Evolutionary conservation across 2,113 vertebrate genomes (phyloP), one percentile per base, ranked within the genome.

Genomic region (Marmota flaviventris): DNA sequence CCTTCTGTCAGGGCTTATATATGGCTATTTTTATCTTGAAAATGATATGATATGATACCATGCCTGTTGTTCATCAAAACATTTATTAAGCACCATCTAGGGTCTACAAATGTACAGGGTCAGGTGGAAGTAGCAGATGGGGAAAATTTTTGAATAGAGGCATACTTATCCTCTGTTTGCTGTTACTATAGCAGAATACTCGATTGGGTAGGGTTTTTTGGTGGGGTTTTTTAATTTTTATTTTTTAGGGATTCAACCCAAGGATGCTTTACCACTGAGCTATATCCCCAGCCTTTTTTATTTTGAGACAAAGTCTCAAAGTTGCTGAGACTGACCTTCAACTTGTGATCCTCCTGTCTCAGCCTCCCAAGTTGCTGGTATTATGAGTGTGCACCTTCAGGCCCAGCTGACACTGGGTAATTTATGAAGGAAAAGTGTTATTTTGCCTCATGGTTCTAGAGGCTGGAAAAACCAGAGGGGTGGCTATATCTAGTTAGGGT

Each of bases 21-120:
- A 34, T 85, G 51, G 89, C 69, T 13, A 39, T 85, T 85, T 81
- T 93, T 87, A 63, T 58, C 22, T 87, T 93, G 14, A 39, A 76
- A 83, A 75, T 95, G 77, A 61, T 77, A 3, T 39, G 29, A 25
- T 81, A 34, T 34, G 34, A n/a, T 56, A 32, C 37, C 29, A 27
- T 65, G 37, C 29, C 56, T 67, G 4, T 83, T 77, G 75, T 39
- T 70, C 25, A 51, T 87, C n/a, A 53, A 42, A 91, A 93, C 22
- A 96, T 45, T 91, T 37, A 77, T 5, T 81, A 37, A 97, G 37
- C 12, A 93, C 79, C 37, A 1, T 77, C 24, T 77, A 32, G 70
- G 72, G 20, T 67, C 75, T 77, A 37, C 45, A 91, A 22, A 94
- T 83, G 37, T 93, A 65, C 51, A 63, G 39, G 17, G 58, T 61